phyloP scores from a whole-genome alignment of 2,797 vertebrate genomes.

The Typhlichthys eigenmanni region DNA sequence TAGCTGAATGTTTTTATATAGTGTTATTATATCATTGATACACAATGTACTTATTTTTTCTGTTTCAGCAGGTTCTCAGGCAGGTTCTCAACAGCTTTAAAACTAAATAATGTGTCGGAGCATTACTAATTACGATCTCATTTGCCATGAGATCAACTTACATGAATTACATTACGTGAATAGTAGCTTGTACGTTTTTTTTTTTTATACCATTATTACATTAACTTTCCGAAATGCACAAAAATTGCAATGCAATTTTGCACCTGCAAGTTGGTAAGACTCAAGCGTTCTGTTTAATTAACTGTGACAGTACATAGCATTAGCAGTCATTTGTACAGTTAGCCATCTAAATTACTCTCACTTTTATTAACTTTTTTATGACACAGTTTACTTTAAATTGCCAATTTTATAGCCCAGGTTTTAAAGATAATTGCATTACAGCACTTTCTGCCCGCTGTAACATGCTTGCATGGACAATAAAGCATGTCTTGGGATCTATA shows the following conservation, averaged over 20 bases:
- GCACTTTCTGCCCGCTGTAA: conserved; percentile 63
- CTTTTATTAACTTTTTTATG: conserved; percentile 72
- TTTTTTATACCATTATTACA: conserved; percentile 34
- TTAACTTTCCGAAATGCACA: conserved; percentile 4
- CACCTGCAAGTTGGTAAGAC: conserved; percentile 56
- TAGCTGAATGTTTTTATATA: conserved; percentile 17
- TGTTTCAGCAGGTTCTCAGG: conserved; percentile 5
- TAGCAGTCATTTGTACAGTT: conserved; percentile 62
- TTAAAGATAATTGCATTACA: conserved; percentile 74
- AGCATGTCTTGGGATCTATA: conserved; percentile 58
- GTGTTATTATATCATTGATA: conserved; percentile 10
- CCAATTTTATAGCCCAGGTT: conserved; percentile 65
- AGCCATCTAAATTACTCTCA: conserved; percentile 72
- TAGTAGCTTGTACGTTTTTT: conserved; percentile 40
- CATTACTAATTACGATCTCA: conserved; percentile 3
- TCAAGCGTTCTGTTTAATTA: conserved; percentile 57
- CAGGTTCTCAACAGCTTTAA: not conserved
- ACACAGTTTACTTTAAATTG: conserved; percentile 67
- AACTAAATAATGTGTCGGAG: conserved; percentile 25
- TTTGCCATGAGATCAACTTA: conserved; percentile 28
- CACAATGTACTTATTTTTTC: conserved; percentile 3
- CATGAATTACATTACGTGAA: conserved; percentile 17
- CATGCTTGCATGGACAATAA: conserved; percentile 68
- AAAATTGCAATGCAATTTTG: conserved; percentile 33
- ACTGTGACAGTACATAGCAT: conserved; percentile 49